A percentile compares a stretch with the other conserved stretches of the same genome.
Conservation (phyloP, 1,140 invertebrate genomes). For the Zelostemma sp. region DNA sequence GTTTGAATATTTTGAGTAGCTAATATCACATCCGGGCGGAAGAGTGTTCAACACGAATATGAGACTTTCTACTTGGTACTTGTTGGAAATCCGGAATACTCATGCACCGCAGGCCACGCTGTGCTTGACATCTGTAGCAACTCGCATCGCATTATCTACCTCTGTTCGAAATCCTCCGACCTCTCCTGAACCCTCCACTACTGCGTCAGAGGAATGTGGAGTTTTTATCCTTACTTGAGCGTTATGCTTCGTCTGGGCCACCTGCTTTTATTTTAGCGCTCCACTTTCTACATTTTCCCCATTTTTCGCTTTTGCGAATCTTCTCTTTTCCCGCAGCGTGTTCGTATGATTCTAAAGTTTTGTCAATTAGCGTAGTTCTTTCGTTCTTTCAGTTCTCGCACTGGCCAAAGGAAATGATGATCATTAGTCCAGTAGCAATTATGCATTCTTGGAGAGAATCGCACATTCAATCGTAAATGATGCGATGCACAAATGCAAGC, state of each 20-base stretch:
- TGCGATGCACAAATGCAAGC: conserved; percentile 41
- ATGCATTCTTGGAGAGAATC: conserved; percentile 27
- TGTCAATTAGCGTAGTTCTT: too few relatives aligned
- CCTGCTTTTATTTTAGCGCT: too few relatives aligned
- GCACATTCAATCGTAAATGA: conserved; percentile 37
- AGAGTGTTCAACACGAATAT: conserved; percentile 8
- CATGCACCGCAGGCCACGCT: conserved; percentile 34
- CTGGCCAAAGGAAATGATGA: too few relatives aligned
- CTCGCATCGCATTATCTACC: conserved; percentile 37
- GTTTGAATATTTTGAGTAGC: too few relatives aligned
- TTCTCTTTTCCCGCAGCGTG: not conserved
- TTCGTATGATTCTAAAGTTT: too few relatives aligned
- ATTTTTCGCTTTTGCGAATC: too few relatives aligned
- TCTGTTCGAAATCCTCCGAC: conserved; percentile 33
- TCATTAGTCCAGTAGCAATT: too few relatives aligned
- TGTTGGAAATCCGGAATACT: conserved; percentile 47
- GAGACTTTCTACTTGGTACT: conserved; percentile 18
- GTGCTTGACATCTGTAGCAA: conserved; percentile 45
- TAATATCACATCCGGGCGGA: not conserved
- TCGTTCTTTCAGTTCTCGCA: too few relatives aligned
- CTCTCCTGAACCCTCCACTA: conserved; percentile 13
- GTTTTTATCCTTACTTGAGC: conserved; percentile 10
- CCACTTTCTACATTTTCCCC: conserved; percentile 13
- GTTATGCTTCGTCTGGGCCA: too few relatives aligned
- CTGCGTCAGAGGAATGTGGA: conserved; percentile 11